Evolutionary conservation across 2,888 invertebrate genomes (phyloP), one percentile per base, ranked within the genome.

Genomic region (Galerucella pusilla): DNA sequence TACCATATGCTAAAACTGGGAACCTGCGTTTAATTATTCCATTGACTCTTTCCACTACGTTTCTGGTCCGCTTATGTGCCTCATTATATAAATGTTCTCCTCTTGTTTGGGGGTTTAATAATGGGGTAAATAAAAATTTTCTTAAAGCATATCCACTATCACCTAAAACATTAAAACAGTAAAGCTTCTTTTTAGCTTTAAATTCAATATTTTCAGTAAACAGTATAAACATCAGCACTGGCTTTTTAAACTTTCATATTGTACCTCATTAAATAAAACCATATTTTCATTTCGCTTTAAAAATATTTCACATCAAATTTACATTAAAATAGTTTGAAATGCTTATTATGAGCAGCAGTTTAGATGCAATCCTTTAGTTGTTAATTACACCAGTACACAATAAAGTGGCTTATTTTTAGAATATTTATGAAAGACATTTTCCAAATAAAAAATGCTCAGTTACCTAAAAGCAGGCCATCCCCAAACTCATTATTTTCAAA

Each of bases 391-490:
- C 52, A 52, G 4, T 52, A 14, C 4, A 14, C 7, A 52, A 52
- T 52, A 52, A 52, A 52, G 46, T 46, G 46, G 9, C 46, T 46
- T 11, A 46, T 46, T 46, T 46, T 46, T 28, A 46, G 46, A 46
- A 46, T 46, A 46, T 46, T 10, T 46, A 7, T 46, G 46, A 46
- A 46, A 46, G 11, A 46, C 46, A 46, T 46, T 46, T 46, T 46
- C 60, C 20, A 25, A 60, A 25, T 28, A 3, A 28, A 28, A 28
- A 28, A 60, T 60, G 60, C 45, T 28, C 42, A 42, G 45, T 65
- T 65, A 71, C 71, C 71, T 65, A 71, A 64, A 65, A 71, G 60
- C 35, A 66, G 20, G 57, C 65, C 45, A 71, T 71, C 65, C 65
- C 42, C 52, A 66, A 66, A 71, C 52, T 65, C 28, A 49, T 66